phyloP scores from a whole-genome alignment of 2,113 vertebrate genomes.

The Dryoscopus gambensis region DNA sequence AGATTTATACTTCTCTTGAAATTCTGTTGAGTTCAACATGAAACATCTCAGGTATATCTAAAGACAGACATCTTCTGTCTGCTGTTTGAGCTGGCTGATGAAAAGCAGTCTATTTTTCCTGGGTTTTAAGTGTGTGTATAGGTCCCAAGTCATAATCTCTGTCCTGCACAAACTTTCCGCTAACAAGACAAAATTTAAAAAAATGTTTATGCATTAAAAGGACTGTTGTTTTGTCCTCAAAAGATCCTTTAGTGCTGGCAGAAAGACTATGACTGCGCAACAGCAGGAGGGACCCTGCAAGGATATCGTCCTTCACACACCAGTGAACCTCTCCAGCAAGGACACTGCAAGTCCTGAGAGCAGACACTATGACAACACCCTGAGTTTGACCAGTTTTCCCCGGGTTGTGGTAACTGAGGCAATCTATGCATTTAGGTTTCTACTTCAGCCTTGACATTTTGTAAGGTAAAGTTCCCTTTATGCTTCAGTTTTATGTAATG shows the following conservation, averaged over 20 bases:
- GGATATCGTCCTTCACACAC: not conserved
- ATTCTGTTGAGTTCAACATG: not conserved
- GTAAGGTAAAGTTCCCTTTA: not conserved
- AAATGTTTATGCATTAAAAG: not conserved
- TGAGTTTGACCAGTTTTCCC: not conserved
- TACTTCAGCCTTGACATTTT: not conserved
- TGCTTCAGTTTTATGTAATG: not conserved
- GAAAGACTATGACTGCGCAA: not conserved
- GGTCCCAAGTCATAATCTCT: not conserved
- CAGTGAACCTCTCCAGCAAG: constrained; percentile 2
- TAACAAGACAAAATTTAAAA: constrained; percentile 1
- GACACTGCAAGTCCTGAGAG: not conserved
- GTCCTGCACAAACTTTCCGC: not conserved
- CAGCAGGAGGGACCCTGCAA: constrained; percentile 23
- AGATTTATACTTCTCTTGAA: not conserved
- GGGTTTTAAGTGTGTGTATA: not conserved
- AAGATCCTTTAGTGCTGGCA: not conserved
- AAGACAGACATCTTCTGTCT: not conserved
- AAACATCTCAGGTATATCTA: not conserved
- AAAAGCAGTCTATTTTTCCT: no score
- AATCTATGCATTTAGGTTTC: not conserved
- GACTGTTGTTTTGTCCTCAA: constrained; percentile 46
- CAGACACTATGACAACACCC: fast-evolving
- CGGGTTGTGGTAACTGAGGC: not conserved
- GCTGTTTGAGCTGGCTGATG: not conserved